A percentile compares a stretch with the other conserved stretches of the same genome.
Conservation (phyloP, 2,888 invertebrate genomes). For the Oxyteleia sp. region DNA sequence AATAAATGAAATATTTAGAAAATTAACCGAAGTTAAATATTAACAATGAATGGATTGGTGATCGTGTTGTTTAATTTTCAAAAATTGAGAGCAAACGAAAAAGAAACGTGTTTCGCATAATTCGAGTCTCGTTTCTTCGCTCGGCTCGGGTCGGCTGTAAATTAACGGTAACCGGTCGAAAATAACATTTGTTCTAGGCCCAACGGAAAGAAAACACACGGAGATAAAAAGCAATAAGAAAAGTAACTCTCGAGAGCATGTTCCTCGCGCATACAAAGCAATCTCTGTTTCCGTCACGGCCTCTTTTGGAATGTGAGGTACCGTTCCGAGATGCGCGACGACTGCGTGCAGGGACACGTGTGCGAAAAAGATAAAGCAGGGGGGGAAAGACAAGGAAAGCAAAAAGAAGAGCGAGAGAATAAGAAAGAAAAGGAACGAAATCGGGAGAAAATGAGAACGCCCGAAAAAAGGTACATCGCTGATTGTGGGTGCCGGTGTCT, state of each 20-base stretch:
- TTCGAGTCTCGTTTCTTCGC: neutral
- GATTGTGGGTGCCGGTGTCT: neutral
- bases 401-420: conserved; percentile 11
- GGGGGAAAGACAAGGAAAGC: conserved; percentile 27
- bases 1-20: too few relatives aligned
- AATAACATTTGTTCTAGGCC: conserved; percentile 47
- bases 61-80: too few relatives aligned
- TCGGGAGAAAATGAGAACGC: conserved; percentile 19
- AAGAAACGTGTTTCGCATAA: neutral
- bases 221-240: conserved; percentile 51
- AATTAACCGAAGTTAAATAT: too few relatives aligned
- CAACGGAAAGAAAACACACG: conserved; percentile 35
- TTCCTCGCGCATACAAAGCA: conserved; percentile 57
- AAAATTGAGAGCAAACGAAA: too few relatives aligned
- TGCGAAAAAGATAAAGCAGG: conserved; percentile 42
- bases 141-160: neutral
- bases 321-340: conserved; percentile 55
- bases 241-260: conserved; percentile 39
- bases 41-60: too few relatives aligned
- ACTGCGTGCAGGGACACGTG: conserved; percentile 45
- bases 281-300: conserved; percentile 51
- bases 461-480: neutral
- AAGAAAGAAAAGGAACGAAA: conserved; percentile 7
- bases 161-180: conserved; percentile 51
- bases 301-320: conserved; percentile 71